phyloP scores from a whole-genome alignment of 2,888 invertebrate genomes.

The Tenodera sinensis region DNA sequence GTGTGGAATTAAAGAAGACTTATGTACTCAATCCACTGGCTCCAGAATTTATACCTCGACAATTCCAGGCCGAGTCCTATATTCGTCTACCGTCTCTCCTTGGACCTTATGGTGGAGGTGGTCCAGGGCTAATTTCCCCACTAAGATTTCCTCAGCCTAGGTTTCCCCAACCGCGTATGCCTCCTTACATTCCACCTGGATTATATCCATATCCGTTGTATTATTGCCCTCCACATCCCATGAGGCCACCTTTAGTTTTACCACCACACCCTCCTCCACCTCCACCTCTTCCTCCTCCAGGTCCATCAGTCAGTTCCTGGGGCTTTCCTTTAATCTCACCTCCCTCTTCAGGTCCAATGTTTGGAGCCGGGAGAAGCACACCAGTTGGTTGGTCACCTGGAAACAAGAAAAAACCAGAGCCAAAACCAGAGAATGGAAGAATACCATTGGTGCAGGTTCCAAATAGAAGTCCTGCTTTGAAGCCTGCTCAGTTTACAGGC shows the following conservation, averaged over 20 bases:
- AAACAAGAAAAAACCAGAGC: neutral
- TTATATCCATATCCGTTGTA: slow-evolving; percentile 13
- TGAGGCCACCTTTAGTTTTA: slow-evolving; percentile 27
- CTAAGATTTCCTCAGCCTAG: slow-evolving; percentile 1
- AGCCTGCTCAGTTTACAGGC: neutral
- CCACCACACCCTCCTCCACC: slow-evolving; percentile 11
- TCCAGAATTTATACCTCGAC: slow-evolving; percentile 71
- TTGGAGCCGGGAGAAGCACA: slow-evolving; percentile 29
- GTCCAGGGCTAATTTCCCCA: neutral
- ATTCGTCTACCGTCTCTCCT: slow-evolving; percentile 34
- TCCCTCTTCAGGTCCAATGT: slow-evolving; percentile 24
- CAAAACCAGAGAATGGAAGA: neutral
- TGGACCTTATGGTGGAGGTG: slow-evolving; percentile 27
- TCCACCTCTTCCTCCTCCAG: slow-evolving; percentile 16
- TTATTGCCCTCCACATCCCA: slow-evolving; percentile 32
- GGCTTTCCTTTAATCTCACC: slow-evolving; percentile 35
- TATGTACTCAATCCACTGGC: slow-evolving; percentile 79
- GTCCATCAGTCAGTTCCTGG: slow-evolving; percentile 35
- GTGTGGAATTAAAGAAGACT: slow-evolving; percentile 69
- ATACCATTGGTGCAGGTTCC: neutral
- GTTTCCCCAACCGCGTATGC: neutral
- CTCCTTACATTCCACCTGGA: slow-evolving; percentile 10
- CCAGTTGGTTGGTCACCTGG: slow-evolving; percentile 27
- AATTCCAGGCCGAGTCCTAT: slow-evolving; percentile 43
- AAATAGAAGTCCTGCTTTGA: neutral